Conservation (phyloP, 2,113 vertebrate genomes). For the Tragelaphus imberbis region DNA sequence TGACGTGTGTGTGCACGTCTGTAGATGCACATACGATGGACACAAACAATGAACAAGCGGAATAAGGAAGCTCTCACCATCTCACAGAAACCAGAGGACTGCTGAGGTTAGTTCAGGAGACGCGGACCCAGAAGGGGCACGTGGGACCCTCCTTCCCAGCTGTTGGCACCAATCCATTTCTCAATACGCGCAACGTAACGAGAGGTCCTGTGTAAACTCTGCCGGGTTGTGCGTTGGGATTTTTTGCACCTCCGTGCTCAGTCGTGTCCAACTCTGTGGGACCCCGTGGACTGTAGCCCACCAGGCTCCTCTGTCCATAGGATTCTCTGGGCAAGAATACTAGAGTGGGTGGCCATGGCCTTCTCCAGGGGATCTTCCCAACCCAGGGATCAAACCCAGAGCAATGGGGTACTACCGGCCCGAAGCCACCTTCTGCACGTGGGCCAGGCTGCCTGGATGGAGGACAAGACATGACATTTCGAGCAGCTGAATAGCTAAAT, state of each 20-base stretch:
- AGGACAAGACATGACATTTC: neutral
- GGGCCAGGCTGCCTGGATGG: neutral
- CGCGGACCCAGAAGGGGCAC: neutral
- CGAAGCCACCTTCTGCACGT: neutral
- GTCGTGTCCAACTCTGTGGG: fast-evolving
- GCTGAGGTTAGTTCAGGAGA: neutral
- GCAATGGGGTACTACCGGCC: neutral
- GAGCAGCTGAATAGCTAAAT: neutral
- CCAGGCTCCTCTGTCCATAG: neutral
- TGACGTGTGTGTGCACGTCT: neutral
- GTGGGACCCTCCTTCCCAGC: fast-evolving
- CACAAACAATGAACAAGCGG: fast-evolving
- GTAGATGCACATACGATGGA: fast-evolving
- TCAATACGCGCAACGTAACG: fast-evolving
- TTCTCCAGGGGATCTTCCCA: neutral
- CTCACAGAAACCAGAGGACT: neutral
- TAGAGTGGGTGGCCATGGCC: neutral
- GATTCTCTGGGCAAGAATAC: neutral
- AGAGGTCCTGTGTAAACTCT: fast-evolving
- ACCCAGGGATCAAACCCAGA: neutral
- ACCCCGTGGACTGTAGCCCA: fast-evolving
- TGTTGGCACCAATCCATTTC: neutral
- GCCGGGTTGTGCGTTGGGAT: fast-evolving
- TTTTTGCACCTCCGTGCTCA: neutral
- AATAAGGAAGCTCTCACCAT: neutral